A percentile compares a stretch with the other conserved stretches of the same genome.
phyloP scores from a whole-genome alignment of 2,888 invertebrate genomes.

The Boloria selene region DNA sequence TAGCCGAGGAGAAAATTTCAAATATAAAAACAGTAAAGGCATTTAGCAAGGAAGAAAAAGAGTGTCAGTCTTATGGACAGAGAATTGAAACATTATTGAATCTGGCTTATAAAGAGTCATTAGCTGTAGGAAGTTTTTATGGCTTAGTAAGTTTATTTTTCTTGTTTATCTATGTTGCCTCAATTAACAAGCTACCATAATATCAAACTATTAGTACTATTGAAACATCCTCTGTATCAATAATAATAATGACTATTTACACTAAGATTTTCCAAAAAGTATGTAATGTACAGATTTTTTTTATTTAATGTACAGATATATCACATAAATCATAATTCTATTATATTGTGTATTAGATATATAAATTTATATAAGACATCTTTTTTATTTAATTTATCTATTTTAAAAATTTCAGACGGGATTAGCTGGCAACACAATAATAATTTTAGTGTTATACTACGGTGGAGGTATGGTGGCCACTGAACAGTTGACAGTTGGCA shows the following conservation, averaged over 20 bases:
- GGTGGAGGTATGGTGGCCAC: slow-evolving; percentile 94
- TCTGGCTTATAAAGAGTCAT: slow-evolving; percentile 92
- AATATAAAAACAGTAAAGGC: slow-evolving; percentile 96
- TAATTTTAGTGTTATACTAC: slow-evolving; percentile 94
- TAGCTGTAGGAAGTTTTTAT: slow-evolving; percentile 94
- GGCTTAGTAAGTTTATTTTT: slow-evolving; percentile 85
- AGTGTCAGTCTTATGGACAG: slow-evolving; percentile 85
- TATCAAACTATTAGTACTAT: no score
- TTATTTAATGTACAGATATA: no score
- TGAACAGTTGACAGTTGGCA: slow-evolving; percentile 90
- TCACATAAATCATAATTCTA: no score
- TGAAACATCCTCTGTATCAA: no score
- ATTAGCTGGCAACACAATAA: slow-evolving; percentile 93
- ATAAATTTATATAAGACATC: no score
- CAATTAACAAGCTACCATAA: no score
- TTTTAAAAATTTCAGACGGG: slow-evolving; percentile 84
- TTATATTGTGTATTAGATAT: no score
- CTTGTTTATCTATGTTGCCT: neutral
- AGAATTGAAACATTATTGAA: slow-evolving; percentile 87
- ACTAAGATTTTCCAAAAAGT: no score
- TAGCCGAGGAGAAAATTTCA: slow-evolving; percentile 95
- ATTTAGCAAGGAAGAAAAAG: slow-evolving; percentile 92
- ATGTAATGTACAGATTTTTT: no score
- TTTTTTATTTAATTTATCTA: no score
- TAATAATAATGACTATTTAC: no score